phyloP scores from a whole-genome alignment of 2,888 invertebrate genomes.

The Pollenia griseotomentosa region DNA sequence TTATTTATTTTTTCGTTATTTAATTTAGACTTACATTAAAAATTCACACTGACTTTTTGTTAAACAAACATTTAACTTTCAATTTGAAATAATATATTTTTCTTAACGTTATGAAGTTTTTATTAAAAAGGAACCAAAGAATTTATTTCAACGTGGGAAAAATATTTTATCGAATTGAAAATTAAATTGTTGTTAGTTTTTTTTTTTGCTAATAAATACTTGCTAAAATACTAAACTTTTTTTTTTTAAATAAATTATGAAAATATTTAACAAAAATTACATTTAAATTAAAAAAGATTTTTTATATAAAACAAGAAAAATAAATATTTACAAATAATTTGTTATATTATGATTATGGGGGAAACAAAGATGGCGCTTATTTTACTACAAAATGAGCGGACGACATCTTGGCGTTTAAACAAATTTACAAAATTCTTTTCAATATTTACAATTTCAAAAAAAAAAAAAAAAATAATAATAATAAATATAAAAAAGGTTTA shows the following conservation, averaged over 20 bases:
- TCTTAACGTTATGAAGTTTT: background rate
- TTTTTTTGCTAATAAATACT: slow-evolving; percentile 27
- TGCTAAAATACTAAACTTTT: slow-evolving; percentile 26
- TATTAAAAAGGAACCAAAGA: slow-evolving; percentile 1
- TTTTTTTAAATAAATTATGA: slow-evolving; percentile 41
- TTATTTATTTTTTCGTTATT: slow-evolving; percentile 42
- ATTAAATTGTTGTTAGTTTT: slow-evolving; percentile 40
- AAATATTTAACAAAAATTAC: slow-evolving; percentile 65
- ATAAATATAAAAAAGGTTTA: slow-evolving; percentile 1
- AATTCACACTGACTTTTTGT: slow-evolving; percentile 60
- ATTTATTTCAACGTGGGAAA: background rate
- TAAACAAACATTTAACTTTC: slow-evolving; percentile 45
- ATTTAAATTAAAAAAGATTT: slow-evolving; percentile 31
- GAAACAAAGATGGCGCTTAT: background rate
- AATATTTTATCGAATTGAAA: slow-evolving; percentile 33
- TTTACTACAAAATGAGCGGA: background rate
- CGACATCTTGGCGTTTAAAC: slow-evolving; percentile 4
- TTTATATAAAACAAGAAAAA: slow-evolving; percentile 71
- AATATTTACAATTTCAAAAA: background rate
- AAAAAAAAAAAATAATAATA: too few species aligned
- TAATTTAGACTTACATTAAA: slow-evolving; percentile 66
- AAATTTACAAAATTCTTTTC: slow-evolving; percentile 52
- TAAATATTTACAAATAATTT: slow-evolving; percentile 69
- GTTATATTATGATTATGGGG: slow-evolving; percentile 23
- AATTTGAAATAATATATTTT: slow-evolving; percentile 30